phyloP scores from a whole-genome alignment of 1,140 invertebrate genomes.

The Tetramorium parvispinum region DNA sequence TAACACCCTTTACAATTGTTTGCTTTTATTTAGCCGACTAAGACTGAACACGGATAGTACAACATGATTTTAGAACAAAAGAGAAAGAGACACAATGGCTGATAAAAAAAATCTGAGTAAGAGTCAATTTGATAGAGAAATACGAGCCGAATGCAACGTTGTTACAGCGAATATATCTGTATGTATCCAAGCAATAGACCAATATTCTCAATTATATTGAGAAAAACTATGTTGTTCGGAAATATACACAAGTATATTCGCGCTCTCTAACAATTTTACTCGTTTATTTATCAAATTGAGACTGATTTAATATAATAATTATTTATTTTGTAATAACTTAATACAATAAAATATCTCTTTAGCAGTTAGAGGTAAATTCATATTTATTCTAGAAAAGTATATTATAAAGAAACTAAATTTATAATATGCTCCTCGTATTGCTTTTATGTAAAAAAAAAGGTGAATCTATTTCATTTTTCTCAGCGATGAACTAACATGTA shows the following conservation, averaged over 20 bases:
- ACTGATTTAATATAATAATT: conserved; percentile 20
- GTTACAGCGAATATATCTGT: background rate
- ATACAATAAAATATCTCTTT: conserved; percentile 6
- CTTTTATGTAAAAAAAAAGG: background rate
- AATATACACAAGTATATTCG: background rate
- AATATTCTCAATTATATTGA: background rate
- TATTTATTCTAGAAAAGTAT: conserved; percentile 6
- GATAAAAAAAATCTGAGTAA: conserved; percentile 10
- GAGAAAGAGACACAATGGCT: background rate
- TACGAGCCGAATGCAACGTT: background rate
- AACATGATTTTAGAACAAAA: conserved; percentile 63
- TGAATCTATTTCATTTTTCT: conserved; percentile 8
- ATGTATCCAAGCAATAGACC: background rate
- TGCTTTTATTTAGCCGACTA: conserved; percentile 78
- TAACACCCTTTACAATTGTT: conserved; percentile 70
- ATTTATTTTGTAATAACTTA: conserved; percentile 8
- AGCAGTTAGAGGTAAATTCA: conserved; percentile 19
- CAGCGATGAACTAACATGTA: background rate
- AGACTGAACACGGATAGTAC: conserved; percentile 84
- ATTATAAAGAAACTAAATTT: background rate
- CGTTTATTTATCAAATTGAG: background rate
- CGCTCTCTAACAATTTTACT: background rate
- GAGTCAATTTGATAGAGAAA: conserved; percentile 18
- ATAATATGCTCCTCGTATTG: background rate
- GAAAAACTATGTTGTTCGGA: background rate